phyloP scores from a whole-genome alignment of 2,888 invertebrate genomes.

The Pachycephus smyrnensis region DNA sequence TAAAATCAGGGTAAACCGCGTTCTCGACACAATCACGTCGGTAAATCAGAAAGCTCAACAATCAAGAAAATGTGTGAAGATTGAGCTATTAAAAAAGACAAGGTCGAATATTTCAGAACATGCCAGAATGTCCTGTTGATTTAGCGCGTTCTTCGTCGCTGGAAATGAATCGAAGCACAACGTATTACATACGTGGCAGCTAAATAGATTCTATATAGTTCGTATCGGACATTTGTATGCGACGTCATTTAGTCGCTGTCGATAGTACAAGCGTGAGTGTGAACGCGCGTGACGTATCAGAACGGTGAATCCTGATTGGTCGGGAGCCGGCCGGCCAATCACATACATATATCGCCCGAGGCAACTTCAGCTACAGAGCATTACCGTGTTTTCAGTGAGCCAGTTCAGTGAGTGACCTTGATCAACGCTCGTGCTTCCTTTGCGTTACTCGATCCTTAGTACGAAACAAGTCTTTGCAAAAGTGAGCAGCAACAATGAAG shows the following conservation, averaged over 20 bases:
- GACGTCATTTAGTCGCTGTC: background rate
- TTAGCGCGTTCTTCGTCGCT: background rate
- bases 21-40: background rate
- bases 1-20: background rate
- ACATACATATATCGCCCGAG: slow-evolving; percentile 37
- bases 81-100: background rate
- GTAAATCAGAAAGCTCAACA: background rate
- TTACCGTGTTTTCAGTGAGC: slow-evolving; percentile 50
- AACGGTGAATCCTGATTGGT: slow-evolving; percentile 29
- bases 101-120: background rate
- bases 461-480: slow-evolving; percentile 35
- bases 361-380: slow-evolving; percentile 39
- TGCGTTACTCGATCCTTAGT: slow-evolving; percentile 26
- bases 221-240: background rate
- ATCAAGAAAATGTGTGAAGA: background rate
- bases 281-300: slow-evolving; percentile 8
- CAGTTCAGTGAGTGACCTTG: slow-evolving; percentile 51
- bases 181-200: background rate
- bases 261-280: slow-evolving; percentile 16
- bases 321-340: slow-evolving; percentile 21
- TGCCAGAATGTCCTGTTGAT: slow-evolving; percentile 13
- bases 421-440: slow-evolving; percentile 36
- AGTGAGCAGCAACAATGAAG: slow-evolving; percentile 36
- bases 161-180: background rate
- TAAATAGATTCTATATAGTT: too few relatives aligned